Base-by-base conservation (phyloP, 2,797 vertebrate genomes). In the Pogonophryne albipinna region DNA sequence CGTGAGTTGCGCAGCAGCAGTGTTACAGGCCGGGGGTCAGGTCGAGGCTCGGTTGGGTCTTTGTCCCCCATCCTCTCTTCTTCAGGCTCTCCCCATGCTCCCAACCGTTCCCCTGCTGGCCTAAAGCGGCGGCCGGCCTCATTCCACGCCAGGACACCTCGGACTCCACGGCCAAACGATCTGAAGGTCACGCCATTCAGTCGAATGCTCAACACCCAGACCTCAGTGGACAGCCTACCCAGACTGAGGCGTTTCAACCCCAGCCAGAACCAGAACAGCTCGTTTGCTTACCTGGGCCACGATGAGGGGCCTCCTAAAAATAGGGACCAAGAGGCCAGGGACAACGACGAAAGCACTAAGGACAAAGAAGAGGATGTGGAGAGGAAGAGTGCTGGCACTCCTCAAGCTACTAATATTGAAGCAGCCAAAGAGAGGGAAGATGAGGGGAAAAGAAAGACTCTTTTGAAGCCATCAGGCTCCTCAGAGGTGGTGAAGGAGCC, bases 211-310 rank as follows among this genome's bases (percentile, higher is more conserved):
- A 98, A 97, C 85, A 95, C 97, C 1, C 98, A 97, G 0, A 94
- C 97, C 45, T 99, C 98, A 15, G 98, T 99, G 78, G 98, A 99
- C 91, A 99, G 98, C 75, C 95, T 99, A 38, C 98, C 97, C 42
- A 95, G 97, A 58, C 86, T 99, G 55, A 95, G 98, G 77, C 96
- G 97, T 3, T 97, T 98, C 92, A 96, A 95, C 10, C 93, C 96
- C 19, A 98, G 95, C 81, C 97, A 98, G 74, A 96, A 94, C 65
- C 98, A 99, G 85, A 94, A 93, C 6, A 94, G 95, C 72, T 96
- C 97, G 0, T 99, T 97, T 75, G 96, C 97, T 53, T 98, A 96
- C 86, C 92, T 99, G 90, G 95, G 97, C 75, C 94, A 96, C 49
- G 95, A 97, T 4, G 94, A 95, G 41, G 85, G 90, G 16, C 80